These are phyloP conservation scores for Apogon hyalosoma DNA, from an alignment of 2,797 vertebrate genomes.

Conservation along the genomic window DNA sequence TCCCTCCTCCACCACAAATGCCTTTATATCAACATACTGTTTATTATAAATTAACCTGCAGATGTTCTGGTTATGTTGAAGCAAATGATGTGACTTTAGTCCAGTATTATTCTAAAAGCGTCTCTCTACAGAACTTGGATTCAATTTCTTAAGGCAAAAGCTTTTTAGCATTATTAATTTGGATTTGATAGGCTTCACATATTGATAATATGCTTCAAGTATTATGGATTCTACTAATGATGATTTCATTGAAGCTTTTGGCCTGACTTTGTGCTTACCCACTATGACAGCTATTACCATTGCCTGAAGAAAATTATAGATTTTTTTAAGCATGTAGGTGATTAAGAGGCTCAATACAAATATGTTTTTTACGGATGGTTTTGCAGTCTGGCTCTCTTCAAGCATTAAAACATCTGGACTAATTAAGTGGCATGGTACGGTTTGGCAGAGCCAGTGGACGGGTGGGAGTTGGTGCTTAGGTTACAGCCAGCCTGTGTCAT, in stretches of 20 bases:
- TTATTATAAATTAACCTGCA: background rate
- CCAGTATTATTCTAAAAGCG: background rate
- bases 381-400: slow-evolving; percentile 34
- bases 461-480: slow-evolving; percentile 34
- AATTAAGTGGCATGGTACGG: slow-evolving; percentile 68
- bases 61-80: background rate
- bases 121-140: background rate
- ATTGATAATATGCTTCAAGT: background rate
- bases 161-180: no score
- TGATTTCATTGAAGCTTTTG: no score
- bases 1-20: slow-evolving; percentile 1
- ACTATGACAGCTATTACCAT: no score
- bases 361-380: slow-evolving; percentile 50
- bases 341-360: slow-evolving; percentile 31
- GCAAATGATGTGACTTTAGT: background rate
- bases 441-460: slow-evolving; percentile 49
- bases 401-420: slow-evolving; percentile 79
- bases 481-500: slow-evolving; percentile 63
- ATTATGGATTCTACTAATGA: no score
- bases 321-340: slow-evolving; percentile 20
- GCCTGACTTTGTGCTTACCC: no score
- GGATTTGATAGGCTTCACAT: background rate
- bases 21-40: background rate
- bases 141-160: no score
- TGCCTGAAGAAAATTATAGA: no score